Conservation (phyloP, 2,797 vertebrate species). For the Pangasius macronema region DNA sequence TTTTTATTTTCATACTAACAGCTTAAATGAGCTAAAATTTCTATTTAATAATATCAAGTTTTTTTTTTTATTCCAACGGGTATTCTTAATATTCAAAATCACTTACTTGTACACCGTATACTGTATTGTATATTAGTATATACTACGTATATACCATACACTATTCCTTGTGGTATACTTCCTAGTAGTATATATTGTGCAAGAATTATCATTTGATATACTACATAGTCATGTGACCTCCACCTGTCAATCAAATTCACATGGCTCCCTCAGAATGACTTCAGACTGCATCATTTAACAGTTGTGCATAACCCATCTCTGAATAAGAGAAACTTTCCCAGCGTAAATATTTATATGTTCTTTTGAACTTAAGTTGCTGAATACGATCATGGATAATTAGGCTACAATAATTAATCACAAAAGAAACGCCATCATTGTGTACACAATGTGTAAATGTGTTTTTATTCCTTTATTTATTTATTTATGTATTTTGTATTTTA, state of each 20-base stretch:
- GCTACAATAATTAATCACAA: not conserved
- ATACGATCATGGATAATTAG: not conserved
- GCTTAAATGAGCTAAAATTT: not conserved
- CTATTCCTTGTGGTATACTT: not conserved
- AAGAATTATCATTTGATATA: not conserved
- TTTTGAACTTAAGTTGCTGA: not conserved
- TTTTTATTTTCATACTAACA: not conserved
- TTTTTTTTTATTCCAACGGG: not conserved
- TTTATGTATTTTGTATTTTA: not conserved
- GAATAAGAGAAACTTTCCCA: not conserved
- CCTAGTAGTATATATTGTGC: not conserved
- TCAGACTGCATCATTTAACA: not conserved
- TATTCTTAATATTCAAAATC: not conserved
- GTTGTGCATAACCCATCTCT: not conserved
- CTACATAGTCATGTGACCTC: not conserved
- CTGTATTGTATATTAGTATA: not conserved
- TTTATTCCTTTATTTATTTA: not conserved
- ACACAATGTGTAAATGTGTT: too few relatives aligned
- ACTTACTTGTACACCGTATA: not conserved
- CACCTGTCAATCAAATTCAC: not conserved
- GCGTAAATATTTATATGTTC: not conserved
- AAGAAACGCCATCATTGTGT: not conserved
- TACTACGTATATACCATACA: not conserved
- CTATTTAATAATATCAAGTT: not conserved
- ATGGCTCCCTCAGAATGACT: not conserved